Evolutionary conservation across 1,140 invertebrate species (phyloP).

Genomic region (Himalopsyche phryganea): DNA sequence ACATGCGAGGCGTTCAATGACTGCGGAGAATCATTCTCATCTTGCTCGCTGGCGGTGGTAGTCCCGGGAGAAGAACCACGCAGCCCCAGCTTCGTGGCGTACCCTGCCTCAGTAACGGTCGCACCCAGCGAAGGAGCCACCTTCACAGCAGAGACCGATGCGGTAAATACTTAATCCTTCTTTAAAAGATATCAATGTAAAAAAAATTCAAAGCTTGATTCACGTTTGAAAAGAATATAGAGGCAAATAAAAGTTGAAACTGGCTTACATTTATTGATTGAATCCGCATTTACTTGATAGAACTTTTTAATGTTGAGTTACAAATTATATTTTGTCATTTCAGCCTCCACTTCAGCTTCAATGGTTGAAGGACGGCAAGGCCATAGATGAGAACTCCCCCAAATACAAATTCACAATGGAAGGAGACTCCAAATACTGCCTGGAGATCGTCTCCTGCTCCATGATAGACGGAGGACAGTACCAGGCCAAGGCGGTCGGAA

Average conservation of each 20-base stretch:
- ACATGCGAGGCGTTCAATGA: constrained; percentile 96
- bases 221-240: too few relatives aligned
- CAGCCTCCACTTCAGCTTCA: constrained; percentile 58
- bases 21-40: constrained; percentile 88
- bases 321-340: constrained; percentile 6
- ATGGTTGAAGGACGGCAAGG: constrained; percentile 91
- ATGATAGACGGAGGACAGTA: constrained; percentile 87
- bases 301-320: too few relatives aligned
- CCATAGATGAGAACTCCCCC: constrained; percentile 70
- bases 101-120: constrained; percentile 85
- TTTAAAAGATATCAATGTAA: too few relatives aligned
- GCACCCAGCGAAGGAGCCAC: constrained; percentile 74
- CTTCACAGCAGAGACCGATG: constrained; percentile 78
- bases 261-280: too few relatives aligned
- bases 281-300: too few relatives aligned
- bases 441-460: constrained; percentile 72
- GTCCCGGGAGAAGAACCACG: constrained; percentile 84
- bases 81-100: constrained; percentile 80
- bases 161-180: constrained; percentile 36
- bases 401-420: constrained; percentile 81
- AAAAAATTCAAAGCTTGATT: too few relatives aligned
- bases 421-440: constrained; percentile 69
- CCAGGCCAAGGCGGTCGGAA: constrained; percentile 78
- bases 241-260: too few relatives aligned
- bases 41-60: constrained; percentile 78